Evolutionary conservation across 2,113 vertebrate genomes (phyloP).

Genomic region (Seriola dumerili): DNA sequence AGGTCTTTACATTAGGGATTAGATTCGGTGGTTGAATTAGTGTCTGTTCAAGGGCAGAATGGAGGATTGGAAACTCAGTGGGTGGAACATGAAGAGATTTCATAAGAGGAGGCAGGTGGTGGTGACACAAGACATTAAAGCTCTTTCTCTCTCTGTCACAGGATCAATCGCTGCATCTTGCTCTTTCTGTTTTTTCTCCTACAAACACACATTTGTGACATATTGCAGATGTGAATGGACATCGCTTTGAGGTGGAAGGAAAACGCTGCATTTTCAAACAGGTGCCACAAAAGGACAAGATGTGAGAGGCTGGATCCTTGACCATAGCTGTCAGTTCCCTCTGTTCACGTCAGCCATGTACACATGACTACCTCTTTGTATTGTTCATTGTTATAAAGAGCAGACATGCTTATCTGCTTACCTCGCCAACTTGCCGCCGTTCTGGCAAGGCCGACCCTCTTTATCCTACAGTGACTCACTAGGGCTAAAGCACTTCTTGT

Average conservation of each 20-base stretch:
- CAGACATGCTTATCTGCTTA: conserved; percentile 31
- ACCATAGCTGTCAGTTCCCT: conserved; percentile 41
- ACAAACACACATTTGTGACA: conserved; percentile 46
- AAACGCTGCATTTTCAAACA: conserved; percentile 36
- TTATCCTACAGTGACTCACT: conserved; percentile 45
- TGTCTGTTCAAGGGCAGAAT: conserved; percentile 71
- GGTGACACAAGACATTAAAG: conserved; percentile 77
- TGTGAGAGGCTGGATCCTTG: conserved; percentile 15
- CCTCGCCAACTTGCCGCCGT: conserved; percentile 17
- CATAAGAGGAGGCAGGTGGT: conserved; percentile 79
- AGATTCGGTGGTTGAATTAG: conserved; percentile 68
- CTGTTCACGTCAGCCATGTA: conserved; percentile 7
- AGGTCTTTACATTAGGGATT: conserved; percentile 73
- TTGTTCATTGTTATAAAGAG: conserved; percentile 54
- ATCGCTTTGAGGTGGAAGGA: conserved; percentile 19
- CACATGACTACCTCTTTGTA: conserved; percentile 3
- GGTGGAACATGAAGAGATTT: conserved; percentile 78
- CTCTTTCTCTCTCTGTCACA: conserved; percentile 33
- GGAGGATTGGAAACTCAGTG: conserved; percentile 72
- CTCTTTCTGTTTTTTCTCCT: conserved; percentile 55
- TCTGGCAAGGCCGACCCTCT: not conserved
- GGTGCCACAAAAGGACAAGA: conserved; percentile 29
- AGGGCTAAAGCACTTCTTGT: conserved; percentile 42
- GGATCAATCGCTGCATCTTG: conserved; percentile 56
- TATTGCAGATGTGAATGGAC: conserved; percentile 38